Evolutionary conservation across 2,113 vertebrate genomes (phyloP), one percentile per base, ranked within the genome.

Genomic region (Thomomys bottae): DNA sequence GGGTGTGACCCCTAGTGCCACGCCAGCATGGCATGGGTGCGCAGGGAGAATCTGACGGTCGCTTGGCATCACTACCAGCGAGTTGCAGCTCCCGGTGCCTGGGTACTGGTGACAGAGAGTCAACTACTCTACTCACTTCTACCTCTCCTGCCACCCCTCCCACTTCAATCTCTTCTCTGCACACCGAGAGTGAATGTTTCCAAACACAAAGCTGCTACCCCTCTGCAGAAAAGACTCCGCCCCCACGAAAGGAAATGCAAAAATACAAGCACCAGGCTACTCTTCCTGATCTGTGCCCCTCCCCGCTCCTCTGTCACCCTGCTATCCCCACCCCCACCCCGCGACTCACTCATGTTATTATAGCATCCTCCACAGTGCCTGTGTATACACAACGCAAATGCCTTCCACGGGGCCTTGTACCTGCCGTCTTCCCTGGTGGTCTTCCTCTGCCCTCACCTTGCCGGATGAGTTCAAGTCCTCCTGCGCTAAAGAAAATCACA

Each of bases 321-420:
- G 2, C 77, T 63, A 2, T 17, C 8, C 26, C 49, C 8, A 36
- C 1, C 34, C 36, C 0, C 1, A 32, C 36, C 0, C 1, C n/a
- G 57, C 36, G n/a, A 4, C 57, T 95, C 23, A 38, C 7, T 42
- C 26, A 38, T 30, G 34, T 42, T 17, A 9, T 67, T 18, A n/a
- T 21, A 23, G 2, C 26, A 3, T 38, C 1, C 28, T 71, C 23
- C 12, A 15, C 7, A 5, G 7, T 2, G 15, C 26, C 32, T 26
- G 36, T 6, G 15, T 8, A 8, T 8, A 68, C 4, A 61, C 18
- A 59, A 61, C 81, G 11, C 8, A 0, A 3, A 15, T 42, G 17
- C 73, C 78, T 68, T 20, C 61, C 45, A 45, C 21, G 18, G 77
- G 63, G 32, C 1, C 26, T 84, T 89, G 34, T 30, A 30, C 40